Conservation (phyloP, 2,113 vertebrate species). For the Ceyx cyanopectus region DNA sequence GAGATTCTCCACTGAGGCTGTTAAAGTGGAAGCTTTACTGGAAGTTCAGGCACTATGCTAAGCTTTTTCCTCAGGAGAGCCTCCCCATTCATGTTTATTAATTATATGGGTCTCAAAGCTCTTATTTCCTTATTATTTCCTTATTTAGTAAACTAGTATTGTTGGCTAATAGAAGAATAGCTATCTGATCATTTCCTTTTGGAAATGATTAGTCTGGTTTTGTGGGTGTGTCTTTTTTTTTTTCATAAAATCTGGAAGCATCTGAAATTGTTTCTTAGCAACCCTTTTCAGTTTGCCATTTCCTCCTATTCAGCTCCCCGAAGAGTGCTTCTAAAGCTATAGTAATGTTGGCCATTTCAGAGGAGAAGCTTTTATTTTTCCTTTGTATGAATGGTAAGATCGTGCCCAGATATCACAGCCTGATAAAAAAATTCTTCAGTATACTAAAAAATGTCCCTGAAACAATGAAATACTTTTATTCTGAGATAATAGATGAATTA, state of each 20-base stretch:
- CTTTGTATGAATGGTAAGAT: background rate
- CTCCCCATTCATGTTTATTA: background rate
- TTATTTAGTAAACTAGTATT: background rate
- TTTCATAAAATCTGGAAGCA: background rate
- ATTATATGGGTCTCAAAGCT: background rate
- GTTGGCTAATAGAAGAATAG: background rate
- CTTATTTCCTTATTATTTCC: background rate
- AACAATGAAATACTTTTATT: slow-evolving; percentile 23
- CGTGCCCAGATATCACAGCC: background rate
- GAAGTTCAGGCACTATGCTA: background rate
- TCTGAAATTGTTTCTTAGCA: slow-evolving; percentile 58
- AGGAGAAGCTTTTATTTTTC: background rate
- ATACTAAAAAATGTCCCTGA: slow-evolving; percentile 26
- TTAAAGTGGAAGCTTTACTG: background rate
- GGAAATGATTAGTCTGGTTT: background rate
- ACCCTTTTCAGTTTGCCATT: background rate
- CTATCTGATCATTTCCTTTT: background rate
- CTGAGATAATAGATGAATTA: slow-evolving; percentile 4
- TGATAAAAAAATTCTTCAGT: background rate
- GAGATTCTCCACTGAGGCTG: background rate
- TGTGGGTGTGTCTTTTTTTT: background rate
- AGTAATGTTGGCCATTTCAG: background rate
- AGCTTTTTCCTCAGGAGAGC: background rate
- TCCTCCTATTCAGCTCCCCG: slow-evolving; percentile 1
- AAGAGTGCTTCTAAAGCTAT: background rate